Evolutionary conservation across 2,113 vertebrate genomes (phyloP), one percentile per base, ranked within the genome.

Genomic region (Psittacula cyanocephala): DNA sequence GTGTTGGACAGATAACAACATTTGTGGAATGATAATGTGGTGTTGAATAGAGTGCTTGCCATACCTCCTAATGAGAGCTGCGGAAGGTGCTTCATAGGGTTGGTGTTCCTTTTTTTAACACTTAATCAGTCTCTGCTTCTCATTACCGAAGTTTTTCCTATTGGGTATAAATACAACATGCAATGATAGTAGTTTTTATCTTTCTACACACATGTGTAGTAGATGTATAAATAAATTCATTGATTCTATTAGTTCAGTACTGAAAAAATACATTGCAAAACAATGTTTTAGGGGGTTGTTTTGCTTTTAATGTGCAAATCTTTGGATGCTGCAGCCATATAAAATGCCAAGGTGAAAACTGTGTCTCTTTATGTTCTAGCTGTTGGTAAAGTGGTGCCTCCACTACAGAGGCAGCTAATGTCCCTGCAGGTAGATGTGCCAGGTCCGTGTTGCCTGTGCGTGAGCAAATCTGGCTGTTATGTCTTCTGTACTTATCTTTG

Each of bases 401-500:
- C 0, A 5, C 35, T 11, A 10, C 41, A 7, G 63, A 4, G 41
- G 43, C 83, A 49, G 64, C 35, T 16, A 0, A 3, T 22, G 53
- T 27, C 62, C 31, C 69, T 9, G 13, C 78, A 88, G 88, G 80
- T 47, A 16, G 63, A 4, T 65, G 83, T 43, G 59, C 70, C n/a
- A 2, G 86, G 65, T 8, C 39, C 3, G 44, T 0, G 1, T 3
- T 7, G 23, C 27, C 46, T 9, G 9, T 2, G 22, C 2, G 0
- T 27, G 47, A 39, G 41, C 37, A 3, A 3, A 41, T 72, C 67
- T 29, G 23, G 35, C 49, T 91, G 64, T 95, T 91, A 5, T 53
- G 93, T 91, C 91, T 94, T 62, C 49, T 68, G 2, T 15, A 46
- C 71, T 94, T 91, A 75, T 81, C 88, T 79, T 0, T 9, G 5